A percentile compares a stretch with the other conserved stretches of the same genome.
Conservation (phyloP, 2,888 invertebrate species). For the Xestoiulus laeticollis region DNA sequence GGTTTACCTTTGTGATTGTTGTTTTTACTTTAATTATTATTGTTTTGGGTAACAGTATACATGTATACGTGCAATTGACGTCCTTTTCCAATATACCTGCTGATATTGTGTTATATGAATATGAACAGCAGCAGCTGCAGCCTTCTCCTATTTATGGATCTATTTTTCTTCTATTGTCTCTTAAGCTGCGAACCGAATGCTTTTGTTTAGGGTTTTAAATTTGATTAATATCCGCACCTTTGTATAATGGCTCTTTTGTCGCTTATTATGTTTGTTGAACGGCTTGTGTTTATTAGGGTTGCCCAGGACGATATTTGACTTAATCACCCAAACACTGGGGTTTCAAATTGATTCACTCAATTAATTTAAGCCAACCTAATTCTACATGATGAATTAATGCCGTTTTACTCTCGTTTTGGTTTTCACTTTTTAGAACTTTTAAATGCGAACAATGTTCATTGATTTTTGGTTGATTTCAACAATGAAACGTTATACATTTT, state of each 20-base stretch:
- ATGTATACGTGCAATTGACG: not conserved
- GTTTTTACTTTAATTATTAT: not conserved
- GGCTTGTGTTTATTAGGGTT: slow-evolving; percentile 15
- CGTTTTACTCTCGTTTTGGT: not conserved
- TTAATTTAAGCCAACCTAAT: not conserved
- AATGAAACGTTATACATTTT: too few species aligned
- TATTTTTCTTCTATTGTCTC: not conserved
- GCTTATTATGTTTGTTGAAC: not conserved
- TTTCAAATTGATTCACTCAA: slow-evolving; percentile 11
- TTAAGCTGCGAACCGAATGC: not conserved
- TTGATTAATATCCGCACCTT: slow-evolving; percentile 30
- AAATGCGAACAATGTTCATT: too few species aligned
- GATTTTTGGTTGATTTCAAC: too few species aligned
- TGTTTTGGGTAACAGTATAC: not conserved
- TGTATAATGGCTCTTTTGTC: slow-evolving; percentile 28
- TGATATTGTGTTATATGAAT: not conserved
- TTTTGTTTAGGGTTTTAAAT: slow-evolving; percentile 28
- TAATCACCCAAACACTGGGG: slow-evolving; percentile 18
- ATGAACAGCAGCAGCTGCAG: slow-evolving; percentile 7
- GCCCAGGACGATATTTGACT: slow-evolving; percentile 20
- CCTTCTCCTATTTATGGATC: slow-evolving; percentile 21
- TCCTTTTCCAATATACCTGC: not conserved
- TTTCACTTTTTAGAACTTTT: too few species aligned
- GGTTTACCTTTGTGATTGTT: not conserved
- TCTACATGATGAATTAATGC: not conserved